Base-by-base conservation (phyloP, 2,113 vertebrate species). In the Sterna hirundo region DNA sequence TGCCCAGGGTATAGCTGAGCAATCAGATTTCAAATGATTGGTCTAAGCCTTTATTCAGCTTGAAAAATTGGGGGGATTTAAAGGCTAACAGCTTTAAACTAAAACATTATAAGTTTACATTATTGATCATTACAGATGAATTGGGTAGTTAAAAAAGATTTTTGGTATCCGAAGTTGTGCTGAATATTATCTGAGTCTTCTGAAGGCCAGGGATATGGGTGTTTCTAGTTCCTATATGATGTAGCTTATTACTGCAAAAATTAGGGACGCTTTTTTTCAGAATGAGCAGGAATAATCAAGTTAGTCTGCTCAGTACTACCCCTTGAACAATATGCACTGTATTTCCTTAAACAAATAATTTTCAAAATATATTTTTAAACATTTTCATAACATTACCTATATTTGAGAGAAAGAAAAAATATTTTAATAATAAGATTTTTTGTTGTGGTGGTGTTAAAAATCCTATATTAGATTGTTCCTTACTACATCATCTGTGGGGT, bases 21-120 rank as follows among this genome's bases (percentile, higher is more conserved):
- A 97, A 89, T 95, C 21, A 15, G 40, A 94, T 96, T 93, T 94
- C 61, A 91, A 93, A 84, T 91, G 57, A 82, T 89, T 85, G 19
- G 40, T 87, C 62, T 96, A 57, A 94, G 44, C 5, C 15, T 89
- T 89, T 85, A 94, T 55, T 72, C 54, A 87, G 26, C 66, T 77
- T 95, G 62, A 97, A 97, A 84, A 93, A 94, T 10, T 78, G 70
- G 77, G 77, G 46, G 49, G 23, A 95, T 83, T 93, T 87, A 70
- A 87, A 95, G 75, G 74, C 86, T 83, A 94, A 87, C 36, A 79
- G 42, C 58, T 86, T 93, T 76, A 89, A 94, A 72, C 8, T 52
- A 54, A 72, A 84, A 38, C 10, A 49, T 44, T 78, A 2, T 32
- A 61, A 61, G 13, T 84, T 91, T 91, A 54, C 9, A 3, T 13